These are phyloP conservation scores for Conus betulinus DNA, from an alignment of 1,140 invertebrate genomes.

Conservation along the genomic window DNA sequence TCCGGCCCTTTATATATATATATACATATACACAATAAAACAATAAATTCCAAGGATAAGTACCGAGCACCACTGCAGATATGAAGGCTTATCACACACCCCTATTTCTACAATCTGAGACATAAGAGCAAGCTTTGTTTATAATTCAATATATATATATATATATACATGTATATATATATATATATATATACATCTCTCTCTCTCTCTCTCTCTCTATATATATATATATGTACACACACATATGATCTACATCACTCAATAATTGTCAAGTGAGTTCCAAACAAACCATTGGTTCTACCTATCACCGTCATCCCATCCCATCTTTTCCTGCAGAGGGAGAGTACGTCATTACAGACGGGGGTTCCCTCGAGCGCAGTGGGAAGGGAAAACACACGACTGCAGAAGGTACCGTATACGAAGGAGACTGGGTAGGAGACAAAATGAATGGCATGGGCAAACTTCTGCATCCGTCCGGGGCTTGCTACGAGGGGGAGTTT, in stretches of 20 bases:
- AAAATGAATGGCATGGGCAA: conserved; percentile 73
- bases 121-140: too few species aligned
- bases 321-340: conserved; percentile 62
- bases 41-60: too few species aligned
- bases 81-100: too few species aligned
- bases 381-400: conserved; percentile 70
- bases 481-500: conserved; percentile 72
- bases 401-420: conserved; percentile 68
- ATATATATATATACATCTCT: background rate
- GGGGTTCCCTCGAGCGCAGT: conserved; percentile 66
- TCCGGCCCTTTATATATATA: too few species aligned
- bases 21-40: too few species aligned
- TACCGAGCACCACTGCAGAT: too few species aligned
- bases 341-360: conserved; percentile 65
- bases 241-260: too few species aligned
- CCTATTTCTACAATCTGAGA: too few species aligned
- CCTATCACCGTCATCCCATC: too few species aligned
- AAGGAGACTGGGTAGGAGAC: conserved; percentile 71
- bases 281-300: too few species aligned
- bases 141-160: background rate
- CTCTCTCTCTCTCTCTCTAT: too few species aligned
- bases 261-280: too few species aligned
- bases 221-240: background rate
- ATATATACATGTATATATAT: background rate
- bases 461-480: conserved; percentile 66